These are phyloP conservation scores for Megatriorchis doriae DNA, from an alignment of 2,113 vertebrate genomes.

Conservation along the genomic window DNA sequence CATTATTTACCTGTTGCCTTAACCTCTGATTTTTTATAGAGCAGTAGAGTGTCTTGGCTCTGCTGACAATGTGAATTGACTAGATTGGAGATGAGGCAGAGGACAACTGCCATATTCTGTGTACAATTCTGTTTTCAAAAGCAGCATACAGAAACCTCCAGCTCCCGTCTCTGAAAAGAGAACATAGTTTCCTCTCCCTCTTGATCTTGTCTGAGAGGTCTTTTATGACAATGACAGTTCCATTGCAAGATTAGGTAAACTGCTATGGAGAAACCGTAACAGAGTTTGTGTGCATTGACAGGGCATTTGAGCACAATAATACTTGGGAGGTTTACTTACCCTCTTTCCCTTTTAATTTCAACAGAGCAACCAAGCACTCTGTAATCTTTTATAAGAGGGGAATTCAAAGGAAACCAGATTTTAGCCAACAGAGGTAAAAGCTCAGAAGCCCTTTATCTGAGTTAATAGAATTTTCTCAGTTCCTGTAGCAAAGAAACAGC, in stretches of 20 bases:
- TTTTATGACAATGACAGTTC: neutral
- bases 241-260: neutral
- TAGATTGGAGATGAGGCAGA: neutral
- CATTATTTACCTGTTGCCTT: neutral
- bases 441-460: neutral
- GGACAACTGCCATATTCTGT: neutral
- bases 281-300: neutral
- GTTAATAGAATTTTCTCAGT: neutral
- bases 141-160: neutral
- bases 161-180: neutral
- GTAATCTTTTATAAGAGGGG: neutral
- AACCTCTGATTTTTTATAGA: neutral
- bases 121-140: neutral
- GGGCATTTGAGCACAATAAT: neutral
- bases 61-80: neutral
- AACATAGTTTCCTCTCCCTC: neutral
- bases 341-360: neutral
- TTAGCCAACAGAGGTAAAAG: neutral
- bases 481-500: neutral
- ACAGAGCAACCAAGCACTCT: neutral
- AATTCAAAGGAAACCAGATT: neutral
- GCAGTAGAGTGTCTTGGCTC: neutral
- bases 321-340: neutral
- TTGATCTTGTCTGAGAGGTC: neutral
- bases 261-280: fast-evolving